Percentiles rank a stretch among this genome's conserved stretches.
These are phyloP conservation scores for Acrocephalus scirpaceus DNA, from an alignment of 2,797 vertebrate species.

Conservation along the genomic window DNA sequence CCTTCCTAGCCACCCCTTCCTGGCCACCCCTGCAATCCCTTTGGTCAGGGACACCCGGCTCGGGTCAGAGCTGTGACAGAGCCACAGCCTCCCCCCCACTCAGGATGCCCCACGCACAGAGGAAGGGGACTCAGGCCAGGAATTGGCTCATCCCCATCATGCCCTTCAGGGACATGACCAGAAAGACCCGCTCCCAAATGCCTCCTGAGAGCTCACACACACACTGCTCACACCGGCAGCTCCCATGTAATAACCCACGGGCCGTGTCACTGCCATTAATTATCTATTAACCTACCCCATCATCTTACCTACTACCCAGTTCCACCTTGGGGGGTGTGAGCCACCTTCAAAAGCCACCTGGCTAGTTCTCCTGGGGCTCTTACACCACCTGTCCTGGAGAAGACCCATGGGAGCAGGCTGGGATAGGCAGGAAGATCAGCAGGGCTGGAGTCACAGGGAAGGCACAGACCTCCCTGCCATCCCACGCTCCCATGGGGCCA, in stretches of 20 bases:
- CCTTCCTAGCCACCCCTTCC: not conserved
- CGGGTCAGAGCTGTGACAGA: not conserved
- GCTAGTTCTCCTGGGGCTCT: not conserved
- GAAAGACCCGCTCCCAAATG: not conserved
- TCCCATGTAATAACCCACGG: constrained; percentile 23
- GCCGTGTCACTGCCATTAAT: constrained; percentile 4
- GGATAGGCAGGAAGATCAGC: too few species aligned
- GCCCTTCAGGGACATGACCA: not conserved
- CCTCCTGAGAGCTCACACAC: not conserved
- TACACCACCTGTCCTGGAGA: not conserved
- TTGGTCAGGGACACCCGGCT: fast-evolving
- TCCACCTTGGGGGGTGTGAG: not conserved
- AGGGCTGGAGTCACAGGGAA: not conserved
- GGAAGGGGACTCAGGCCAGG: not conserved
- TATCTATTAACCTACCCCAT: constrained; percentile 2
- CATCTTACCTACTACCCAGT: not conserved
- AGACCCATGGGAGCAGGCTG: not conserved
- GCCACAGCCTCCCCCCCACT: not conserved
- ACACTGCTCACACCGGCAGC: not conserved
- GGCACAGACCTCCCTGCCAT: fast-evolving
- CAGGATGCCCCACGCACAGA: fast-evolving
- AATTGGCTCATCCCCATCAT: not conserved
- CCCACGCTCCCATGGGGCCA: fast-evolving
- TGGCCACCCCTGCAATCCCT: fast-evolving
- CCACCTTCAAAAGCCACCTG: constrained; percentile 1